A percentile compares a stretch with the other conserved stretches of the same genome.
Evolutionary conservation across 2,797 vertebrate genomes (phyloP).

Genomic region (Neosilurus mollespiculum): DNA sequence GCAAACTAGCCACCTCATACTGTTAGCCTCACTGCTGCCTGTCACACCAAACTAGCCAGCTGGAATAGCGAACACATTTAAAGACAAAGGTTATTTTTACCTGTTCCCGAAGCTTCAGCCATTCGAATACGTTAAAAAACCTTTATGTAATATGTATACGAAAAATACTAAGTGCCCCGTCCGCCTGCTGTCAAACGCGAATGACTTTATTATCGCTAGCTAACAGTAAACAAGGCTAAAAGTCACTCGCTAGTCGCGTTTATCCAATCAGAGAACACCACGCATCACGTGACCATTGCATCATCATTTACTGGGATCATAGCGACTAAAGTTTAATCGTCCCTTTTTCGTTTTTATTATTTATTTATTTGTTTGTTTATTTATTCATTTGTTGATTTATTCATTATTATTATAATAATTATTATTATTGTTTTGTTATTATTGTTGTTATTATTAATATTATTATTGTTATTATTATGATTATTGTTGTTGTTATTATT

Average conservation of each 20-base stretch:
- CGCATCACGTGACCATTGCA: neutral
- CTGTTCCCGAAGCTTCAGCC: conserved; percentile 67
- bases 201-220: neutral
- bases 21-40: neutral
- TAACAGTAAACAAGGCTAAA: neutral
- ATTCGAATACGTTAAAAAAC: conserved; percentile 58
- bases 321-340: neutral
- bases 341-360: neutral
- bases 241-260: neutral
- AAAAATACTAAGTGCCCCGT: neutral
- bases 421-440: no score
- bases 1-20: neutral
- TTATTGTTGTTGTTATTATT: no score
- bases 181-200: neutral
- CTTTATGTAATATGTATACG: neutral
- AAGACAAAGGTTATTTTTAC: conserved; percentile 20
- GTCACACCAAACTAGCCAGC: neutral
- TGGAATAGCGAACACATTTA: neutral
- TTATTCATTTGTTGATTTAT: no score
- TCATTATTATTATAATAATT: no score
- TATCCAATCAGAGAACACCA: neutral
- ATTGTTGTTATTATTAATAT: no score
- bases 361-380: no score
- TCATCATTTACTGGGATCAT: neutral
- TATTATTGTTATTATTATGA: no score